Conservation (phyloP, 2,888 invertebrate genomes). For the Caenorhabditis sp. region DNA sequence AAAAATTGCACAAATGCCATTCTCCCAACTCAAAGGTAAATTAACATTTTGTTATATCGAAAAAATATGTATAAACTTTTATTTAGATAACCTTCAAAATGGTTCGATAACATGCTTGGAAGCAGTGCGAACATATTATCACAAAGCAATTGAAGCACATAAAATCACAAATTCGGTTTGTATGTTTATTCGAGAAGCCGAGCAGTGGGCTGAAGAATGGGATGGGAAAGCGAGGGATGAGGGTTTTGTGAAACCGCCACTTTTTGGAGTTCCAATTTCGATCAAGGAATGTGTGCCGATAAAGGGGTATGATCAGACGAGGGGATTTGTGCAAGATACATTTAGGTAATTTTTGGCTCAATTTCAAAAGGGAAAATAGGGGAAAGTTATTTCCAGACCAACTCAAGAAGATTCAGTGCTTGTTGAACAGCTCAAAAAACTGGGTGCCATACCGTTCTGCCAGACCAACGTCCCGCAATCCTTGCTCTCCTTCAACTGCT, state of each 20-base stretch:
- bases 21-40: constrained; percentile 44
- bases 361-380: no score
- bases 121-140: constrained; percentile 52
- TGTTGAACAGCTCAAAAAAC: constrained; percentile 51
- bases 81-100: constrained; percentile 51
- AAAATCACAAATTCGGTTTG: constrained; percentile 60
- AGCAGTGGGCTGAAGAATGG: constrained; percentile 52
- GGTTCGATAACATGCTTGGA: constrained; percentile 49
- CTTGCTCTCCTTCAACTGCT: constrained; percentile 66
- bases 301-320: constrained; percentile 61
- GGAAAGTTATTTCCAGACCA: constrained; percentile 30
- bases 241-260: constrained; percentile 52
- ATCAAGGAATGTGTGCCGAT: constrained; percentile 62
- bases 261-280: constrained; percentile 66
- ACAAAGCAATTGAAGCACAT: constrained; percentile 53
- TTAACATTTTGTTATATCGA: not conserved
- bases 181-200: constrained; percentile 60
- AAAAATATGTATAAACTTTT: not conserved
- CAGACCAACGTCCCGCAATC: constrained; percentile 73
- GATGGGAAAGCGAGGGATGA: constrained; percentile 50
- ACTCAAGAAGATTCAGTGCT: constrained; percentile 48
- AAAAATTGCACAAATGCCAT: constrained; percentile 39
- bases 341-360: constrained; percentile 10
- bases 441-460: constrained; percentile 73
- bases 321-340: constrained; percentile 70